Base-by-base conservation (phyloP, 2,113 vertebrate species). In the Abramis brama region DNA sequence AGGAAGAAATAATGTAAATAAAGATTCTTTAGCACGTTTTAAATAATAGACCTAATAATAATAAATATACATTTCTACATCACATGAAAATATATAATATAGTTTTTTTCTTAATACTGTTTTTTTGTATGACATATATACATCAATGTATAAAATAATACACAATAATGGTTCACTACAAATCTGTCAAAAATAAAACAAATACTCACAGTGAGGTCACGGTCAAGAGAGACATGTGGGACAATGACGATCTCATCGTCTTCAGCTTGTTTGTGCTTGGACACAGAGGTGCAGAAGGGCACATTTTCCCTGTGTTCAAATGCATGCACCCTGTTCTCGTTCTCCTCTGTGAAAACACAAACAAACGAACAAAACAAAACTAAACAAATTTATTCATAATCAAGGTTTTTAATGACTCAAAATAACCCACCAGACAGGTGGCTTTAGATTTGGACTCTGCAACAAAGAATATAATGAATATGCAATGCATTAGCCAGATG, bases 261-360 rank as follows among this genome's bases (percentile, higher is more conserved):
- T 90, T 94, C 91, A 5, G 89, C 36, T 36, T 88, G 92, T 89
- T 86, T 90, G 0, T 89, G 92, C 87, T 90, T 90, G 50, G 85
- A 91, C 17, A 92, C 84, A 12, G 85, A 87, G 57, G 71, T 90
- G 84, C 85, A 91, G 82, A 59, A 75, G 43, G 88, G 88, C 33
- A 93, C 85, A 30, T 90, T 88, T 52, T 93, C 92, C 83, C 91
- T 92, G 0, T 91, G 90, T 81, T 94, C 93, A 89, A 87, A 87
- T 82, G 89, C 43, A 85, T 60, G 11, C 23, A 47, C 71, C 19
- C 6, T 21, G 2, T 30, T 33, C 25, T 82, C 62, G 5, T 90
- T 87, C 75, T 92, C 62, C 2, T 76, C 87, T 86, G 84, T 71
- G n/a, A 43, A 86, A 77, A 43, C 43, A 43, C 43, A 70, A 47